These are phyloP conservation scores for Agrotis clavis DNA, from an alignment of 2,888 invertebrate species.

Conservation along the genomic window DNA sequence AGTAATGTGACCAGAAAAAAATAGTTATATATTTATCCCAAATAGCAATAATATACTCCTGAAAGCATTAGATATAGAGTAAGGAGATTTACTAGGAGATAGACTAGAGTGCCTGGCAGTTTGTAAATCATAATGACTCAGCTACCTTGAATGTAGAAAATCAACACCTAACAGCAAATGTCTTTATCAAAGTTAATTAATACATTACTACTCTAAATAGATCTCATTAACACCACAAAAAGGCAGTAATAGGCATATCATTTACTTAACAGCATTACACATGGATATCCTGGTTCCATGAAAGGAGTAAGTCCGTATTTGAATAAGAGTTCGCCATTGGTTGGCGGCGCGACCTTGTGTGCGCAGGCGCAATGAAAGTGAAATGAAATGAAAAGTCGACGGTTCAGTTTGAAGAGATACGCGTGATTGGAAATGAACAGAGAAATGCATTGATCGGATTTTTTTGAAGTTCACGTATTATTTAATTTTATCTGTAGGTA, in stretches of 20 bases:
- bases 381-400: slow-evolving; percentile 68
- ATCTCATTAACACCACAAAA: slow-evolving; percentile 18
- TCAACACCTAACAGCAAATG: slow-evolving; percentile 3
- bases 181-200: slow-evolving; percentile 22
- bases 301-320: slow-evolving; percentile 40
- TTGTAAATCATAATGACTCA: no score
- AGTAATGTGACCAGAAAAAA: no score
- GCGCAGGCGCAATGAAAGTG: slow-evolving; percentile 76
- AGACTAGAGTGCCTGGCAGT: no score
- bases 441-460: not conserved
- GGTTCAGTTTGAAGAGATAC: slow-evolving; percentile 1
- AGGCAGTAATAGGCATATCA: slow-evolving; percentile 15
- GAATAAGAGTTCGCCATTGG: slow-evolving; percentile 51
- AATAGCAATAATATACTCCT: no score
- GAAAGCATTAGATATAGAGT: no score
- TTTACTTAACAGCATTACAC: slow-evolving; percentile 19
- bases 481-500: not conserved
- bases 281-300: slow-evolving; percentile 35
- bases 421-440: slow-evolving; percentile 10
- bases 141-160: slow-evolving; percentile 1
- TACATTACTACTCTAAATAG: slow-evolving; percentile 14
- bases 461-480: not conserved
- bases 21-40: no score
- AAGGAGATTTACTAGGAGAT: no score
- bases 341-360: slow-evolving; percentile 72